Percentiles rank a stretch among this genome's conserved stretches.
Evolutionary conservation across 2,888 invertebrate species (phyloP).

Genomic region (Cryptocephalus primarius): DNA sequence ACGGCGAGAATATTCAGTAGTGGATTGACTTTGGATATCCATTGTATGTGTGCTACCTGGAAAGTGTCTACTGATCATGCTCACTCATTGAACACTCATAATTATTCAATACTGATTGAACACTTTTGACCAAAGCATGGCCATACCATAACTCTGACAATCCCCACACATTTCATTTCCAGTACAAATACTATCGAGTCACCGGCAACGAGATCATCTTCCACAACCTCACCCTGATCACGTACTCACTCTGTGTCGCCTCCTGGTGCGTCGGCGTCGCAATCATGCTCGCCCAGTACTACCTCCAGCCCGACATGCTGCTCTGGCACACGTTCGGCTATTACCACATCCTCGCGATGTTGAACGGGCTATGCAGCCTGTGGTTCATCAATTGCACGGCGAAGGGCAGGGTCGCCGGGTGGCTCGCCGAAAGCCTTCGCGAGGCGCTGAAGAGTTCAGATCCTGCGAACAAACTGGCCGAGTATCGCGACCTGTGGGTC

Average conservation of each 20-base stretch:
- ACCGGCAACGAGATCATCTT: constrained; percentile 56
- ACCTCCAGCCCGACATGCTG: constrained; percentile 59
- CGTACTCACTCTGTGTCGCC: constrained; percentile 53
- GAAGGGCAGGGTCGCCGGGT: constrained; percentile 42
- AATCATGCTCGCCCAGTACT: constrained; percentile 58
- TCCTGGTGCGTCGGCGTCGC: constrained; percentile 55
- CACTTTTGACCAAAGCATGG: too few relatives aligned
- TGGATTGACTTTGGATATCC: too few relatives aligned
- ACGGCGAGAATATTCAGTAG: too few relatives aligned
- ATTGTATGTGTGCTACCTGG: too few relatives aligned
- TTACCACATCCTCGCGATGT: constrained; percentile 63
- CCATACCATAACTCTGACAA: too few relatives aligned
- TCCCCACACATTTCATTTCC: constrained; percentile 21
- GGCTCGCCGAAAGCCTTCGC: constrained; percentile 52
- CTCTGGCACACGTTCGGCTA: constrained; percentile 65
- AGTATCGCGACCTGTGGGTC: constrained; percentile 51
- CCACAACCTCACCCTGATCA: constrained; percentile 49
- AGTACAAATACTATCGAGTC: constrained; percentile 50
- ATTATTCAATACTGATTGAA: too few relatives aligned
- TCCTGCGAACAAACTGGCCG: constrained; percentile 52
- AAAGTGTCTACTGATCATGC: too few relatives aligned
- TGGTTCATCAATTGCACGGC: constrained; percentile 45
- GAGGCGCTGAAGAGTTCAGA: constrained; percentile 52
- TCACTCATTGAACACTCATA: too few relatives aligned
- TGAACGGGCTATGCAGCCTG: constrained; percentile 59